Percentiles rank a stretch among this genome's conserved stretches.
Conservation (phyloP, 1,140 invertebrate genomes). For the Drosophila ambigua region DNA sequence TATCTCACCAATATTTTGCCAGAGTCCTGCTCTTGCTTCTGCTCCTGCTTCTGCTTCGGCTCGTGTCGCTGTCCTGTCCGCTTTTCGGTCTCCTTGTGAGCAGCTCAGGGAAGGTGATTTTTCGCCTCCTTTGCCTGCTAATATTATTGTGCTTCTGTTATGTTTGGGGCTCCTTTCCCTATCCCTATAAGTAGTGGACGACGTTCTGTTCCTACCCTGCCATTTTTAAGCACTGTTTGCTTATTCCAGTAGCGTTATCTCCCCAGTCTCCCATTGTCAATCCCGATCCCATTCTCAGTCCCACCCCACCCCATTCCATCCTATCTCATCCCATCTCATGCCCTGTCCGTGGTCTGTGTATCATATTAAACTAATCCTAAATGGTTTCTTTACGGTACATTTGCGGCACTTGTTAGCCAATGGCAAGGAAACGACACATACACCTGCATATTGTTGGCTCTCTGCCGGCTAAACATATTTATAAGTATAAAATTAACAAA, state of each 20-base stretch:
- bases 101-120: neutral
- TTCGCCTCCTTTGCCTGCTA: slow-evolving; percentile 29
- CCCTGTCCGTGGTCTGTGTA: slow-evolving; percentile 42
- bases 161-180: slow-evolving; percentile 10
- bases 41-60: slow-evolving; percentile 44
- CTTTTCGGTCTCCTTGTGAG: neutral
- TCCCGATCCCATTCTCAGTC: neutral
- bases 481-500: slow-evolving; percentile 34
- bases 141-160: slow-evolving; percentile 37
- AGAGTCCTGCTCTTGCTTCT: slow-evolving; percentile 57
- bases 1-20: slow-evolving; percentile 76
- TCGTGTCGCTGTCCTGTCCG: slow-evolving; percentile 32
- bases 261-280: no score
- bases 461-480: slow-evolving; percentile 62
- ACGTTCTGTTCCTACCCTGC: slow-evolving; percentile 63
- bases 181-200: slow-evolving; percentile 64
- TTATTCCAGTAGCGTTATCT: slow-evolving; percentile 79
- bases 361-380: slow-evolving; percentile 84
- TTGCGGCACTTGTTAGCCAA: slow-evolving; percentile 68
- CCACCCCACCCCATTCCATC: no score
- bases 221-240: slow-evolving; percentile 83
- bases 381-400: slow-evolving; percentile 83
- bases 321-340: no score
- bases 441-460: slow-evolving; percentile 47
- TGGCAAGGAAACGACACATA: slow-evolving; percentile 21